Conservation (phyloP, 2,113 vertebrate genomes). For the Xyrauchen texanus region DNA sequence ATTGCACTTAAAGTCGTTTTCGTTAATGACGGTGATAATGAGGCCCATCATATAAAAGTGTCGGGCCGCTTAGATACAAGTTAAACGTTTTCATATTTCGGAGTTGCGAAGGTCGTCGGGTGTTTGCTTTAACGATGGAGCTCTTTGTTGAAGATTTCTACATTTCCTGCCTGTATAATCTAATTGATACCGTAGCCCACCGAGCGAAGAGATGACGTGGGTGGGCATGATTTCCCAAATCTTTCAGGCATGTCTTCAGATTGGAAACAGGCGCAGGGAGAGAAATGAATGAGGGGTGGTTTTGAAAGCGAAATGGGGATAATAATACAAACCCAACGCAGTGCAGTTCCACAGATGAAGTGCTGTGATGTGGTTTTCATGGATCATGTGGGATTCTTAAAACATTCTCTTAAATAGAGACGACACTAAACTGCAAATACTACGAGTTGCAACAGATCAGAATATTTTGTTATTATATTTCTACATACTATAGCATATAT, state of each 20-base stretch:
- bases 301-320: slow-evolving; percentile 60
- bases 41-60: slow-evolving; percentile 11
- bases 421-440: background rate
- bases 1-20: background rate
- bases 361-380: slow-evolving; percentile 30
- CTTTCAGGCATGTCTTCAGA: slow-evolving; percentile 74
- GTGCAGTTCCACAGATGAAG: slow-evolving; percentile 32
- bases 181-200: slow-evolving; percentile 68
- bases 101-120: slow-evolving; percentile 55
- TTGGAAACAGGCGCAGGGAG: slow-evolving; percentile 72
- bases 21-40: slow-evolving; percentile 13
- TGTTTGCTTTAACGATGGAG: slow-evolving; percentile 72
- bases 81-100: slow-evolving; percentile 56
- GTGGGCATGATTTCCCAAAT: slow-evolving; percentile 78
- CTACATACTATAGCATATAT: no score
- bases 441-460: background rate
- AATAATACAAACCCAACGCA: slow-evolving; percentile 44
- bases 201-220: slow-evolving; percentile 64
- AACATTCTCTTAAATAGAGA: background rate
- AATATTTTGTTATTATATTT: no score
- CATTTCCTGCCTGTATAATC: slow-evolving; percentile 76
- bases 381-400: background rate
- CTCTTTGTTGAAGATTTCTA: slow-evolving; percentile 74
- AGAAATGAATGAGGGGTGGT: slow-evolving; percentile 62
- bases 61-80: slow-evolving; percentile 61